Evolutionary conservation across 2,113 vertebrate species (phyloP).

Genomic region (Todiramphus chloris): DNA sequence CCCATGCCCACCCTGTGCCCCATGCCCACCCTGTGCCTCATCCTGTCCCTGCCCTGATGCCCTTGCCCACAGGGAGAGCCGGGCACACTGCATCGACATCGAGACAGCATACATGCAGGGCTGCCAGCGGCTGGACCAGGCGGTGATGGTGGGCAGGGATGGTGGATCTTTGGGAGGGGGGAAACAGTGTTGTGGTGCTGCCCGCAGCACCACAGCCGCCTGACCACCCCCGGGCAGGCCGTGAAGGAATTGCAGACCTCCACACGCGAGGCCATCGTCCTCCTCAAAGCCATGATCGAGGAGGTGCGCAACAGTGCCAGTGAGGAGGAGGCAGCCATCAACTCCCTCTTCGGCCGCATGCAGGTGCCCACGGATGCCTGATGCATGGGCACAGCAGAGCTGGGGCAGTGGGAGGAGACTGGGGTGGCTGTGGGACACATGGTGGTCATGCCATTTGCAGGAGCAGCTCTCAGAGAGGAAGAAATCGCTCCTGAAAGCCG

Average conservation of each 20-base stretch:
- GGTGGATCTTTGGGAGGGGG: rapidly evolving
- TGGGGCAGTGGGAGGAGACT: background rate
- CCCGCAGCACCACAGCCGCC: rapidly evolving
- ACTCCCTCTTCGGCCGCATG: slow-evolving; percentile 86
- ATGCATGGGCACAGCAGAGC: rapidly evolving
- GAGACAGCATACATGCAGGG: slow-evolving; percentile 92
- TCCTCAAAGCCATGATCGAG: slow-evolving; percentile 91
- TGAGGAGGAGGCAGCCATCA: slow-evolving; percentile 88
- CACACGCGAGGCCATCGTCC: slow-evolving; percentile 84
- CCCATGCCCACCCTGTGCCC: rapidly evolving
- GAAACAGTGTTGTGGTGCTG: rapidly evolving
- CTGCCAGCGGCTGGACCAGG: slow-evolving; percentile 92
- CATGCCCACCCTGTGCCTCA: rapidly evolving
- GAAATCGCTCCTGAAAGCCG: slow-evolving; percentile 86
- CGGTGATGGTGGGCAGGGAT: slow-evolving; percentile 81
- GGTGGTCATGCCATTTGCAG: slow-evolving; percentile 46
- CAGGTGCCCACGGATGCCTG: slow-evolving; percentile 52
- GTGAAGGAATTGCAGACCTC: slow-evolving; percentile 94
- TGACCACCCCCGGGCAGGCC: slow-evolving; percentile 57
- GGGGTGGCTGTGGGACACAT: background rate
- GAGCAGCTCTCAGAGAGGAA: slow-evolving; percentile 89
- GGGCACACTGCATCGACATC: slow-evolving; percentile 93
- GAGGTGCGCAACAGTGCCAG: slow-evolving; percentile 89
- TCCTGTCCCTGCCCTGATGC: rapidly evolving
- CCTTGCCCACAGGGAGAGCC: slow-evolving; percentile 82